phyloP scores from a whole-genome alignment of 2,888 invertebrate species.

The Orthosia cruda region DNA sequence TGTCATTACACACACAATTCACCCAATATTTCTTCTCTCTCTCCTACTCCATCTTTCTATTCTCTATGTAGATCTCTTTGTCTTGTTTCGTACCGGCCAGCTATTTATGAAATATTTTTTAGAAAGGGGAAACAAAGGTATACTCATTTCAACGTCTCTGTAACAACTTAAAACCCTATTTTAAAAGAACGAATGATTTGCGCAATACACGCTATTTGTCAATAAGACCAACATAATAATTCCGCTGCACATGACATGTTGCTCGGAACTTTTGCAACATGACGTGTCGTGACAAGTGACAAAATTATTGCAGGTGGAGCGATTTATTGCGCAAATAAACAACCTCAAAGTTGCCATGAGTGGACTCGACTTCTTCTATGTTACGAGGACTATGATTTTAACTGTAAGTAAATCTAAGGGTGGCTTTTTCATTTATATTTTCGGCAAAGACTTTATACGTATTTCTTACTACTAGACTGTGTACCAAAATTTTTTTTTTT shows the following conservation, averaged over 20 bases:
- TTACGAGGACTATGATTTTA: conserved; percentile 92
- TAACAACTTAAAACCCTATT: neutral
- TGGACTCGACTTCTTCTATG: conserved; percentile 92
- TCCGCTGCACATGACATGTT: conserved; percentile 6
- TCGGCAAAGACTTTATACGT: no score
- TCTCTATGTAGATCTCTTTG: no score
- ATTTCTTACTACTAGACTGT: no score
- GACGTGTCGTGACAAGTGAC: conserved; percentile 2
- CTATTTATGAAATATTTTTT: no score
- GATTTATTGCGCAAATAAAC: conserved; percentile 92
- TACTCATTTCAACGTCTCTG: no score
- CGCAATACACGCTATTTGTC: conserved; percentile 1
- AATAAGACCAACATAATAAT: neutral
- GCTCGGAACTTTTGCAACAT: conserved; percentile 3
- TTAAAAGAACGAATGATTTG: neutral
- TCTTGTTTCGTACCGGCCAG: no score
- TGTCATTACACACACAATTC: no score
- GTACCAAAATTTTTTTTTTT: no score
- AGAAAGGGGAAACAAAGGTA: no score
- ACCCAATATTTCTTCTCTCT: no score
- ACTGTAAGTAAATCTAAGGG: conserved; percentile 82
- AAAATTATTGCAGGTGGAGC: conserved; percentile 87
- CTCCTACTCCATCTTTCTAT: no score
- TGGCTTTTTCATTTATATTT: no score
- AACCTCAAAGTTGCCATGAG: conserved; percentile 92